A percentile compares a stretch with the other conserved stretches of the same genome.
Conservation (phyloP, 2,888 invertebrate species). For the Taphrorychus bicolor region DNA sequence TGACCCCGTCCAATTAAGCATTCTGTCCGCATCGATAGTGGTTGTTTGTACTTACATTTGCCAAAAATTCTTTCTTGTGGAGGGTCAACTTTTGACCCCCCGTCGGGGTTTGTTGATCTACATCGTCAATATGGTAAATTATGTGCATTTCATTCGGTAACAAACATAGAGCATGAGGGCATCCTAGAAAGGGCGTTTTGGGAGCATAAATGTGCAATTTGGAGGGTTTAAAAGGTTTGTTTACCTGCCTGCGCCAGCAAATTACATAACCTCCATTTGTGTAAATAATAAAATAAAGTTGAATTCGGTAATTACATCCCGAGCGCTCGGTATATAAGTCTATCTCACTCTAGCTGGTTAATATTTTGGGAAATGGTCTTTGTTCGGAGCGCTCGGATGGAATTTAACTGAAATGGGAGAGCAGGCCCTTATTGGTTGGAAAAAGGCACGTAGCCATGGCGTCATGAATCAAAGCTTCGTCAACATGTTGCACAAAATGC, state of each 20-base stretch:
- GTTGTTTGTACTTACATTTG: constrained; percentile 42
- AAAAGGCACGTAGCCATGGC: too few species aligned
- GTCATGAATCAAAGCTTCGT: too few species aligned
- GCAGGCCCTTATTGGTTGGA: too few species aligned
- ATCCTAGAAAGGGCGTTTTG: not conserved
- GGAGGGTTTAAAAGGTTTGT: not conserved
- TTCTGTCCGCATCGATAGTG: not conserved
- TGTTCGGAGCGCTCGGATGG: too few species aligned
- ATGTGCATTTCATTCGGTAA: constrained; percentile 18
- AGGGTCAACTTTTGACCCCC: constrained; percentile 41
- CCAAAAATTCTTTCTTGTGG: constrained; percentile 41
- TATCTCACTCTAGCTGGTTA: too few species aligned
- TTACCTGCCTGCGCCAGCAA: not conserved
- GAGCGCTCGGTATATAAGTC: too few species aligned
- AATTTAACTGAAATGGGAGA: too few species aligned
- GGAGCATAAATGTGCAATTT: not conserved
- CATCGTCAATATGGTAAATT: constrained; percentile 26
- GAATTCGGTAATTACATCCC: too few species aligned
- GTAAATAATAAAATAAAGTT: too few species aligned
- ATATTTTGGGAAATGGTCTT: too few species aligned
- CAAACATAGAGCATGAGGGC: not conserved
- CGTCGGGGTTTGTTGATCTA: constrained; percentile 18
- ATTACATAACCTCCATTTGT: constrained; percentile 5
- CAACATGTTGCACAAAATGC: too few species aligned
- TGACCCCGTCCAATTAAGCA: constrained; percentile 24